A percentile compares a stretch with the other conserved stretches of the same genome.
These are phyloP conservation scores for Platyura marginata DNA, from an alignment of 1,140 invertebrate species.

Conservation along the genomic window DNA sequence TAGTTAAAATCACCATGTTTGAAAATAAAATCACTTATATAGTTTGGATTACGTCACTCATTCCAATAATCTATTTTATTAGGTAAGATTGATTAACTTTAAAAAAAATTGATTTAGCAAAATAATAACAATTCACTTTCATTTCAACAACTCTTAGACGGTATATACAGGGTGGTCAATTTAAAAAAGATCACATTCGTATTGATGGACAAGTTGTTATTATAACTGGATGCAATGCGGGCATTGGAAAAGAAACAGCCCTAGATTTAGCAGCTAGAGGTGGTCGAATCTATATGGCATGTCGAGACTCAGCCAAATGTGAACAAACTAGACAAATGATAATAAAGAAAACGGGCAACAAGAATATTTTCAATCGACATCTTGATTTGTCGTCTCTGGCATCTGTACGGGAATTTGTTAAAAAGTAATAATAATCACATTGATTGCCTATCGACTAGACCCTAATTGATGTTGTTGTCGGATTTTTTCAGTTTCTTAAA, in stretches of 20 bases:
- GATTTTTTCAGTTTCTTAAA: conserved; percentile 10
- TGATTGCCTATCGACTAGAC: conserved; percentile 5
- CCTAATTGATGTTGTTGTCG: conserved; percentile 10
- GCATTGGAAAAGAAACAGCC: conserved; percentile 66
- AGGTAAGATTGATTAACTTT: no score
- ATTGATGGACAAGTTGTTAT: conserved; percentile 24
- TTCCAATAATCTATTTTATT: no score
- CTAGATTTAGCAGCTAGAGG: conserved; percentile 43
- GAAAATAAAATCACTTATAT: no score
- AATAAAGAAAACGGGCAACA: conserved; percentile 46
- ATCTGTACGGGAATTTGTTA: conserved; percentile 59
- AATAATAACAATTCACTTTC: no score
- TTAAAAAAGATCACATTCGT: conserved; percentile 11
- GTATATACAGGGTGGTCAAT: neutral
- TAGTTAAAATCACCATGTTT: no score
- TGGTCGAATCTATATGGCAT: conserved; percentile 64
- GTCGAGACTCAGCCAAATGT: conserved; percentile 51
- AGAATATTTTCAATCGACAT: conserved; percentile 52
- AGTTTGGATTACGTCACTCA: no score
- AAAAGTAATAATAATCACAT: conserved; percentile 15
- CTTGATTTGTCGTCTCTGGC: conserved; percentile 56
- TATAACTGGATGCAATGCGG: conserved; percentile 55
- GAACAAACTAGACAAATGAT: conserved; percentile 54
- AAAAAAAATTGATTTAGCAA: no score
- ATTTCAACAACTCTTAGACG: no score